Evolutionary conservation across 2,888 invertebrate genomes (phyloP).

Genomic region (Belgica antarctica): DNA sequence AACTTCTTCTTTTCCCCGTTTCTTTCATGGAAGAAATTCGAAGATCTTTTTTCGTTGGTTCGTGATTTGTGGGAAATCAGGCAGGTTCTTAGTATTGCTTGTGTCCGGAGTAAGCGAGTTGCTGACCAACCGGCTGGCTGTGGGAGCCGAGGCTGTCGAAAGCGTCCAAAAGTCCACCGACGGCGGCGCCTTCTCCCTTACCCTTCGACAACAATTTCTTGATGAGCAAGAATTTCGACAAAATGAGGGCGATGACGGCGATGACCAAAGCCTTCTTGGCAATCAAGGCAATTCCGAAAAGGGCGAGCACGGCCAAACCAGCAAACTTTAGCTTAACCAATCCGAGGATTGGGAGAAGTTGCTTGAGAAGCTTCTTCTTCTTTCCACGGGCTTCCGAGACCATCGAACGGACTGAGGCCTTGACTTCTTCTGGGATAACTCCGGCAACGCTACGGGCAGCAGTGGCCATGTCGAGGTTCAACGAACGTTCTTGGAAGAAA

Average conservation of each 20-base stretch:
- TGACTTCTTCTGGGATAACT: slow-evolving; percentile 59
- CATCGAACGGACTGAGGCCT: slow-evolving; percentile 58
- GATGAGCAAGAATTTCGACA: slow-evolving; percentile 58
- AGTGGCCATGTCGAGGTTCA: slow-evolving; percentile 57
- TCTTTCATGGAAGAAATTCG: not conserved
- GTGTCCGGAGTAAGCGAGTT: slow-evolving; percentile 58
- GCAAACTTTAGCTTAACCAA: slow-evolving; percentile 62
- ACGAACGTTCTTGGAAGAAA: slow-evolving; percentile 60
- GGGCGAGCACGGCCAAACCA: slow-evolving; percentile 58
- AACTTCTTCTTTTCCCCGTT: slow-evolving; percentile 19
- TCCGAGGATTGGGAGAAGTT: slow-evolving; percentile 60
- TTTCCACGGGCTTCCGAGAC: slow-evolving; percentile 63
- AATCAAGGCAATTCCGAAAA: slow-evolving; percentile 60
- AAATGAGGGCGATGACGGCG: slow-evolving; percentile 60
- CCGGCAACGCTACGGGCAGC: slow-evolving; percentile 57
- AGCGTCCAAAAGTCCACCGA: slow-evolving; percentile 52
- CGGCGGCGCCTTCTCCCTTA: slow-evolving; percentile 50
- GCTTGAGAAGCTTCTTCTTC: slow-evolving; percentile 58
- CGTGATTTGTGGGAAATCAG: slow-evolving; percentile 33
- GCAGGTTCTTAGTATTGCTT: slow-evolving; percentile 47
- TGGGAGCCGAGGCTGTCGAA: slow-evolving; percentile 55
- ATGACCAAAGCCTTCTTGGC: slow-evolving; percentile 65
- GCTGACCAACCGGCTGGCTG: slow-evolving; percentile 58
- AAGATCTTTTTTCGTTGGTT: slow-evolving; percentile 32
- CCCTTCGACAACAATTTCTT: slow-evolving; percentile 51